Evolutionary conservation across 2,113 vertebrate species (phyloP).

Genomic region (Dissostichus mawsoni): DNA sequence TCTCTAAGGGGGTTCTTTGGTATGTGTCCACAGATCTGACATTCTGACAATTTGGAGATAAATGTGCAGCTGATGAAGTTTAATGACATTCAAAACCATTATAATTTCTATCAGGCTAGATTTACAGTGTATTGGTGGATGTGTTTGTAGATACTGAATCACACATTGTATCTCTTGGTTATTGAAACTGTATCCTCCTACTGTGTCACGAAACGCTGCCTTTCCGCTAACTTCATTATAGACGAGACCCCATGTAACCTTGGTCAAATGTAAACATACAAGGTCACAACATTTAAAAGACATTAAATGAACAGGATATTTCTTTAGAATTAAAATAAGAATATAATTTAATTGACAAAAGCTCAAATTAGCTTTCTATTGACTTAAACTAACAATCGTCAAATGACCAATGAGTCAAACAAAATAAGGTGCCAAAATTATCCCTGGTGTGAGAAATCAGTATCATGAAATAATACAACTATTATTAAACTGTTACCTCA

Average conservation of each 20-base stretch:
- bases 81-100: not conserved
- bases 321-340: no score
- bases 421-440: not conserved
- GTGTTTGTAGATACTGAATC: not conserved
- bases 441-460: not conserved
- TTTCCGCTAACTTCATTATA: not conserved
- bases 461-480: constrained; percentile 4
- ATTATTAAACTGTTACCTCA: constrained; percentile 7
- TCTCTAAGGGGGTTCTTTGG: no score
- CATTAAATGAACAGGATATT: no score
- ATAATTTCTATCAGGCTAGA: not conserved
- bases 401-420: not conserved
- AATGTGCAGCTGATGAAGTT: not conserved
- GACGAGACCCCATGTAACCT: not conserved
- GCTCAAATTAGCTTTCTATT: no score
- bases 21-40: not conserved
- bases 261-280: no score
- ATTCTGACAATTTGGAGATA: not conserved
- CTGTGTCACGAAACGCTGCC: not conserved
- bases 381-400: not conserved
- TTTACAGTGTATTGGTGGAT: not conserved
- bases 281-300: no score
- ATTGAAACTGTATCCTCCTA: not conserved
- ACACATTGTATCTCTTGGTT: not conserved
- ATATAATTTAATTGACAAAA: no score